Percentiles rank a stretch among this genome's conserved stretches.
These are phyloP conservation scores for Gallinago stenura DNA, from an alignment of 2,797 vertebrate species.

Conservation along the genomic window DNA sequence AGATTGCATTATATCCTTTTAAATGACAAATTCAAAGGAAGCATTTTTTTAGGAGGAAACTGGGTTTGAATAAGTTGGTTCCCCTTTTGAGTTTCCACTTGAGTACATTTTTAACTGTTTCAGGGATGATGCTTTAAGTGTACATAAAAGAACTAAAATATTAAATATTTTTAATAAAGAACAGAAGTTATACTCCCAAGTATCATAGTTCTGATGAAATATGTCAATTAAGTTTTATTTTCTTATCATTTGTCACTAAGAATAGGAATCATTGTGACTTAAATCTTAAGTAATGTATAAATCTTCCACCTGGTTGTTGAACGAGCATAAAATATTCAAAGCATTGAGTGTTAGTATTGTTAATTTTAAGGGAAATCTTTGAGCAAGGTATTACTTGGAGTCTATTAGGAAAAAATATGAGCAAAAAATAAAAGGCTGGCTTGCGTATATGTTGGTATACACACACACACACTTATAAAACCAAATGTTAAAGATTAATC, in stretches of 20 bases:
- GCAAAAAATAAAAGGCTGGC: not conserved
- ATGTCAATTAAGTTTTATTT: not conserved
- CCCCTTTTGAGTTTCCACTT: not conserved
- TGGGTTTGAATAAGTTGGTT: not conserved
- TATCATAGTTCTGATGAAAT: not conserved
- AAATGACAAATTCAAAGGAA: not conserved
- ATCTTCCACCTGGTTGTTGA: not conserved
- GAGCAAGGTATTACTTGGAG: not conserved
- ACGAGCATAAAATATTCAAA: not conserved
- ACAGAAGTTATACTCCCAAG: not conserved
- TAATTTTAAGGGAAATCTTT: not conserved
- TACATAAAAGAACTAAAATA: not conserved
- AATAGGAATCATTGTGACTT: not conserved
- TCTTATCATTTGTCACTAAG: not conserved
- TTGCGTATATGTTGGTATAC: not conserved
- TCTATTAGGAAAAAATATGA: not conserved
- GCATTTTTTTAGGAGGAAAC: not conserved
- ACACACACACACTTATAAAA: not conserved
- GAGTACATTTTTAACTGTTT: not conserved
- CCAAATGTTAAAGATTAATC: not conserved
- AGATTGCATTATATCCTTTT: not conserved
- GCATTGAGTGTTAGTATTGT: not conserved
- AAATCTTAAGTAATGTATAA: too few relatives aligned
- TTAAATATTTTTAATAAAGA: not conserved
- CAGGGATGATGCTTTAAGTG: not conserved